These are phyloP conservation scores for Pseudoips prasinana DNA, from an alignment of 2,888 invertebrate species.

Conservation along the genomic window DNA sequence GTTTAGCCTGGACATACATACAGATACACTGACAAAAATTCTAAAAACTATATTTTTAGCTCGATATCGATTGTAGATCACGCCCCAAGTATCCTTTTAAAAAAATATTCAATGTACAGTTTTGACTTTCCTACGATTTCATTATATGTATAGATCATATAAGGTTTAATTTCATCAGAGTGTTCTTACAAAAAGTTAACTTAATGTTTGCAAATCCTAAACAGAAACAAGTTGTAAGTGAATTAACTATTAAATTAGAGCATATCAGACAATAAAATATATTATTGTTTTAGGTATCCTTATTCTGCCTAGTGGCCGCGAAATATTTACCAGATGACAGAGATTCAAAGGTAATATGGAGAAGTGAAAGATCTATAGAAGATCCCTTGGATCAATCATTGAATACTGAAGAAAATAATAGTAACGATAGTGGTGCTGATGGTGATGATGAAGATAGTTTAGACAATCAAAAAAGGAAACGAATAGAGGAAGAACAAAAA, in stretches of 20 bases:
- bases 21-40: too few relatives aligned
- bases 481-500: conserved; percentile 41
- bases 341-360: conserved; percentile 41
- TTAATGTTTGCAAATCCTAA: too few relatives aligned
- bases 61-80: too few relatives aligned
- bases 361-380: conserved; percentile 46
- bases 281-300: conserved; percentile 55
- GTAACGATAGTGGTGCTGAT: conserved; percentile 29
- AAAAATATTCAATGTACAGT: too few relatives aligned
- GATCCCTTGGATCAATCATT: conserved; percentile 46
- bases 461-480: conserved; percentile 16
- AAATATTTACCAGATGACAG: conserved; percentile 68
- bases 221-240: background rate
- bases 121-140: too few relatives aligned
- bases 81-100: too few relatives aligned
- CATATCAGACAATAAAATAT: background rate
- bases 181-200: too few relatives aligned
- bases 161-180: background rate
- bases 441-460: conserved; percentile 21
- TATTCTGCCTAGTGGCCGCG: conserved; percentile 64
- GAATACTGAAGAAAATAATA: conserved; percentile 39
- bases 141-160: background rate
- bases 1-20: too few relatives aligned
- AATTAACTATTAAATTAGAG: background rate
- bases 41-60: too few relatives aligned